Conservation (phyloP, 53 echinoderm and acorn worm genomes). For the Stichopus horrens region DNA sequence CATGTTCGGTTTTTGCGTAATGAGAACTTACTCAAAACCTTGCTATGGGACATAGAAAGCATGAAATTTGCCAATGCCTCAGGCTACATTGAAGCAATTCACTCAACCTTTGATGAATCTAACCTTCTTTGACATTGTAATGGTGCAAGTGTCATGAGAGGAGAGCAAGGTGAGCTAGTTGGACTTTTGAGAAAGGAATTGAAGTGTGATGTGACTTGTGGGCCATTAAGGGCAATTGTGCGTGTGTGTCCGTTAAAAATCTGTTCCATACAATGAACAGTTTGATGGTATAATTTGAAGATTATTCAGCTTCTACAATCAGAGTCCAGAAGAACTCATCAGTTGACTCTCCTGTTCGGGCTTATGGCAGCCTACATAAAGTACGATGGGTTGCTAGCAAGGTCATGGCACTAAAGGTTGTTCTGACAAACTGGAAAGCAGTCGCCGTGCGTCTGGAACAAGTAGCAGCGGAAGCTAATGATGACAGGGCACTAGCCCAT, state of each 20-base stretch:
- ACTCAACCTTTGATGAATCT: neutral
- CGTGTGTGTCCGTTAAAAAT: neutral
- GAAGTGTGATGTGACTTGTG: neutral
- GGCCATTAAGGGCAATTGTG: too few species aligned
- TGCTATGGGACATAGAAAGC: conserved; percentile 5
- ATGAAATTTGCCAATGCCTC: conserved; percentile 4
- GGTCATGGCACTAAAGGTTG: conserved; percentile 11
- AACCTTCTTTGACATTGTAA: neutral
- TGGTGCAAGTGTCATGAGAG: conserved; percentile 32
- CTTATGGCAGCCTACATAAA: conserved; percentile 17
- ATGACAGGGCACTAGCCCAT: neutral
- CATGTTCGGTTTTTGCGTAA: neutral
- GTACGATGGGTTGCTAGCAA: conserved; percentile 28
- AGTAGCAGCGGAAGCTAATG: neutral
- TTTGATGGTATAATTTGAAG: conserved; percentile 12
- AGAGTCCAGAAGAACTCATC: conserved; percentile 27
- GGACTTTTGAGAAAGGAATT: neutral
- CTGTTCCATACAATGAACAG: neutral
- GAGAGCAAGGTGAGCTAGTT: conserved; percentile 37
- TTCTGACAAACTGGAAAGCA: conserved; percentile 12
- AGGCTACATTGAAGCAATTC: conserved; percentile 19
- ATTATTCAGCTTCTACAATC: conserved; percentile 25
- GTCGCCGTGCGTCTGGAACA: conserved; percentile 19
- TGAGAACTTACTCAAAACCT: neutral
- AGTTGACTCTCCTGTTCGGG: neutral